These are phyloP conservation scores for Xestia ashworthii DNA, from an alignment of 2,888 invertebrate species.

Conservation along the genomic window DNA sequence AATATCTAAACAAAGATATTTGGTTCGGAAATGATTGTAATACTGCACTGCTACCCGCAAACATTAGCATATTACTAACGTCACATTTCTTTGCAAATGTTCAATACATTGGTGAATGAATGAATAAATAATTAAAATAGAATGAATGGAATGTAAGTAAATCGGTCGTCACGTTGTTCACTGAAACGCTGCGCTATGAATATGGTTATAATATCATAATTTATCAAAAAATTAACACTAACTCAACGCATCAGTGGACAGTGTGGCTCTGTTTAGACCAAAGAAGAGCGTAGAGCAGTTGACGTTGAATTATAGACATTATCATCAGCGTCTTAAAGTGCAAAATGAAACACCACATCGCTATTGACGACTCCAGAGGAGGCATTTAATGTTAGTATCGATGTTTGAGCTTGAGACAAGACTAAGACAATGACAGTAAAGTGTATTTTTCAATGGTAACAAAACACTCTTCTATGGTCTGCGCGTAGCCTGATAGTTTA, in stretches of 20 bases:
- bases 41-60: conserved; percentile 76
- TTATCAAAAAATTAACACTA: not conserved
- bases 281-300: not conserved
- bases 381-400: not conserved
- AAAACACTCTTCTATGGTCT: not conserved
- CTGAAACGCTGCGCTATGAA: conserved; percentile 9
- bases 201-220: not conserved
- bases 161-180: conserved; percentile 1
- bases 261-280: not conserved
- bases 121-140: conserved; percentile 10
- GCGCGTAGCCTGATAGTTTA: not conserved
- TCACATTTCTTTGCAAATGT: conserved; percentile 19
- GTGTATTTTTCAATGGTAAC: not conserved
- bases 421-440: not conserved
- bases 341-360: not conserved
- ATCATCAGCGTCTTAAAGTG: not conserved
- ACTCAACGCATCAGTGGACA: conserved; percentile 17
- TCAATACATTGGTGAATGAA: conserved; percentile 10
- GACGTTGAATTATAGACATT: not conserved
- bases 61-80: conserved; percentile 55
- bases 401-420: not conserved
- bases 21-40: conserved; percentile 84
- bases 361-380: not conserved
- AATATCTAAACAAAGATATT: conserved; percentile 77
- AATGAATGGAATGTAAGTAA: conserved; percentile 37